Percentiles rank a stretch among this genome's conserved stretches.
Conservation (phyloP, 2,888 invertebrate genomes). For the Hypena proboscidalis region DNA sequence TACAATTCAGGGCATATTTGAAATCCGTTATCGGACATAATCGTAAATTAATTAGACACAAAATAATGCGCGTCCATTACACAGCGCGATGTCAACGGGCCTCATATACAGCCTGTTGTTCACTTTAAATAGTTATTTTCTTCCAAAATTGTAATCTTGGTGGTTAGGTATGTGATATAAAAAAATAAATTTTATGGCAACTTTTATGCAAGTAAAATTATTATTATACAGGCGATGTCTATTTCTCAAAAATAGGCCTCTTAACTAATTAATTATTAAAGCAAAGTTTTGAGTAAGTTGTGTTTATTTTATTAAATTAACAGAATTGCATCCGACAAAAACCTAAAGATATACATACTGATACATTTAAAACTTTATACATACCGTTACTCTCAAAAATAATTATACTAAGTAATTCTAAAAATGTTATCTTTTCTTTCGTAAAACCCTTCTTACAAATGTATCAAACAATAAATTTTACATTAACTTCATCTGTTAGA, state of each 20-base stretch:
- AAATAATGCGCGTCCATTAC: constrained; percentile 66
- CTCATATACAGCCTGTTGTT: constrained; percentile 43
- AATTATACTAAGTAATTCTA: not conserved
- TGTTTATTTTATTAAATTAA: not conserved
- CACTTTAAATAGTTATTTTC: constrained; percentile 3
- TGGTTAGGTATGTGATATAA: too few species aligned
- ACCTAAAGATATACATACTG: too few species aligned
- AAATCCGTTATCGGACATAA: constrained; percentile 58
- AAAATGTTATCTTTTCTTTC: not conserved
- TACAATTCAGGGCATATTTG: constrained; percentile 43
- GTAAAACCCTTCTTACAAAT: not conserved
- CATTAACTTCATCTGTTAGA: constrained; percentile 2
- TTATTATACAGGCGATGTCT: too few species aligned
- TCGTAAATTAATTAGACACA: constrained; percentile 74
- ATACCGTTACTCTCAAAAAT: too few species aligned
- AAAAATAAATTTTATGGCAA: too few species aligned
- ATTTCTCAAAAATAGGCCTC: too few species aligned
- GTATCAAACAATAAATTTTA: constrained; percentile 1
- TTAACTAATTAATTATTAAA: too few species aligned
- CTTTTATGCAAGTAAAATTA: too few species aligned
- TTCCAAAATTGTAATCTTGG: too few species aligned
- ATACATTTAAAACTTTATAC: too few species aligned
- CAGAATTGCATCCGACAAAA: too few species aligned
- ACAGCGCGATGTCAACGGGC: constrained; percentile 50
- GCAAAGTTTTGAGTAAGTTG: too few species aligned